Evolutionary conservation across 2,888 invertebrate genomes (phyloP).

Genomic region (Andrena haemorrhoa): DNA sequence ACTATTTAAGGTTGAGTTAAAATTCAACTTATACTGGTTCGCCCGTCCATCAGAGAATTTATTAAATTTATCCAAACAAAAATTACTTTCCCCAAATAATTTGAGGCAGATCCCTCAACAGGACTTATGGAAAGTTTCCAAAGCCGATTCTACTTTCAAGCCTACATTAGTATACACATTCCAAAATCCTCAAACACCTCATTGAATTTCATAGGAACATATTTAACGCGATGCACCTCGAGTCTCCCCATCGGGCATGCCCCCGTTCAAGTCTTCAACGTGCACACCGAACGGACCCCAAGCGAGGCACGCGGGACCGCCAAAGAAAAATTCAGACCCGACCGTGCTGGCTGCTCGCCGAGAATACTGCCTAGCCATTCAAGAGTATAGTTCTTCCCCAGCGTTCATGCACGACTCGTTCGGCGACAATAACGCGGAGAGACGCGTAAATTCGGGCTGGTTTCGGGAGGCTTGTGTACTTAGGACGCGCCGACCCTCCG

Average conservation of each 20-base stretch:
- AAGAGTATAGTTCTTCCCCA: background rate
- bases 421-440: slow-evolving; percentile 14
- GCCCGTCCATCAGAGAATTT: too few relatives aligned
- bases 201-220: too few relatives aligned
- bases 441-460: slow-evolving; percentile 27
- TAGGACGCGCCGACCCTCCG: slow-evolving; percentile 41
- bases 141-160: too few relatives aligned
- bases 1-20: too few relatives aligned
- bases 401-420: slow-evolving; percentile 31
- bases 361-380: slow-evolving; percentile 22
- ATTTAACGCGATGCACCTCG: too few relatives aligned
- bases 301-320: background rate
- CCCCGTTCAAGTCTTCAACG: slow-evolving; percentile 15
- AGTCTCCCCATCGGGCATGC: background rate
- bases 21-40: too few relatives aligned
- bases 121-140: too few relatives aligned
- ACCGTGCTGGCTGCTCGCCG: slow-evolving; percentile 13
- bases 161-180: too few relatives aligned
- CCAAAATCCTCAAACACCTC: too few relatives aligned
- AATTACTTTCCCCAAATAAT: too few relatives aligned
- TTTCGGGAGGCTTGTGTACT: slow-evolving; percentile 36
- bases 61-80: too few relatives aligned
- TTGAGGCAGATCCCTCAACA: too few relatives aligned
- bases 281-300: background rate
- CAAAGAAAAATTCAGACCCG: background rate